Percentiles rank a stretch among this genome's conserved stretches.
phyloP scores from a whole-genome alignment of 2,797 vertebrate genomes.

The Anolis apletophallus region DNA sequence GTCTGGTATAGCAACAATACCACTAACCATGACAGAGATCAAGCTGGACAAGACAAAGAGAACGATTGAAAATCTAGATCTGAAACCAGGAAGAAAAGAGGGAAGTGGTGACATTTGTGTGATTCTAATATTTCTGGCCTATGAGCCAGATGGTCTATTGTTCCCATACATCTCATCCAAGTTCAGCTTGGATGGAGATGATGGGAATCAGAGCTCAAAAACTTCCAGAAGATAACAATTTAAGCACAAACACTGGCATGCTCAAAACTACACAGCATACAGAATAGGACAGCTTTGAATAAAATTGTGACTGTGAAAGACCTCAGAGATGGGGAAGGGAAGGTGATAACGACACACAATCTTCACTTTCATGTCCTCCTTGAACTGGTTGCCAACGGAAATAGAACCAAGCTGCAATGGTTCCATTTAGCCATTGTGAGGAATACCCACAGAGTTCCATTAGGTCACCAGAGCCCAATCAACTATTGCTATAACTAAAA shows the following conservation, averaged over 20 bases:
- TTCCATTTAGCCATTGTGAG: not conserved
- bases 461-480: too few species aligned
- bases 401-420: not conserved
- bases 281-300: not conserved
- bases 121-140: not conserved
- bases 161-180: too few species aligned
- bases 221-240: too few species aligned
- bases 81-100: not conserved
- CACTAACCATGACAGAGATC: not conserved
- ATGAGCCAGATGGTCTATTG: too few species aligned
- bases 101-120: not conserved
- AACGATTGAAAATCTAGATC: not conserved
- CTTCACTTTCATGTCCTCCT: not conserved
- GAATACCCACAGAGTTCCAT: not conserved
- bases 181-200: too few species aligned
- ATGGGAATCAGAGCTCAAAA: too few species aligned
- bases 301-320: too few species aligned
- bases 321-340: not conserved
- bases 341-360: too few species aligned
- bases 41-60: not conserved
- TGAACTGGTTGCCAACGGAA: not conserved
- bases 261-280: too few species aligned
- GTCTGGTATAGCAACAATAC: too few species aligned
- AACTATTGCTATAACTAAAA: too few species aligned
- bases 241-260: too few species aligned